phyloP scores from a whole-genome alignment of 2,888 invertebrate genomes.

The Tiphia femorata region DNA sequence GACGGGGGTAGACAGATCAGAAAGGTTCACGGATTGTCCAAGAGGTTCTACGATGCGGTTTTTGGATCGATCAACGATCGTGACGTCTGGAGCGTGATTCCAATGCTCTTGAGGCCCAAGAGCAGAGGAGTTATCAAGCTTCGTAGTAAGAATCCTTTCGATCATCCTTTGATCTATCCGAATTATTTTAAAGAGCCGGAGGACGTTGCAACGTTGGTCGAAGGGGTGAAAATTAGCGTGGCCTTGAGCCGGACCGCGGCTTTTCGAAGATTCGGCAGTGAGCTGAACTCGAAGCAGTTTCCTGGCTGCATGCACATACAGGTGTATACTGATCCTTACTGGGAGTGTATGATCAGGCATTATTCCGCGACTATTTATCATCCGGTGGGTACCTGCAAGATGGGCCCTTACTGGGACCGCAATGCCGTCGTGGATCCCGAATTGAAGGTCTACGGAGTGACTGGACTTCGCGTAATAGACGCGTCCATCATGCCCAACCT shows the following conservation, averaged over 20 bases:
- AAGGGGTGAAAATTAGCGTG: conserved; percentile 88
- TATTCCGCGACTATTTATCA: conserved; percentile 89
- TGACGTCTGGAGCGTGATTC: conserved; percentile 88
- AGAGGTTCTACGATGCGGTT: conserved; percentile 80
- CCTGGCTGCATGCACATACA: conserved; percentile 81
- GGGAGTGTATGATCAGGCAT: conserved; percentile 87
- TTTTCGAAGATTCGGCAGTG: conserved; percentile 81
- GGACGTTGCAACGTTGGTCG: conserved; percentile 84
- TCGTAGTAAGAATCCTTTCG: conserved; percentile 85
- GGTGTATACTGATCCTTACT: conserved; percentile 81
- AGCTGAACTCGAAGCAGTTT: conserved; percentile 78
- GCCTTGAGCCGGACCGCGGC: conserved; percentile 84
- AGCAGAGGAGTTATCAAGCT: conserved; percentile 87
- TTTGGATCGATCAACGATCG: conserved; percentile 82
- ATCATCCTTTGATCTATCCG: conserved; percentile 91
- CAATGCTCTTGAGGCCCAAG: conserved; percentile 86
- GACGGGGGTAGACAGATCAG: conserved; percentile 87
- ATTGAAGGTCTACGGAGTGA: conserved; percentile 83
- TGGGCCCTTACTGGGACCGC: conserved; percentile 90
- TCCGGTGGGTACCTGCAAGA: conserved; percentile 89
- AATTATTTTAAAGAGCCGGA: conserved; percentile 88
- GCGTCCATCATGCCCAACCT: conserved; percentile 90
- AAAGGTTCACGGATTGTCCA: conserved; percentile 83
- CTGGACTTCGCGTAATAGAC: conserved; percentile 84
- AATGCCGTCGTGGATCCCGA: conserved; percentile 87